Conservation (phyloP, 2,113 vertebrate genomes). For the Gambusia affinis region DNA sequence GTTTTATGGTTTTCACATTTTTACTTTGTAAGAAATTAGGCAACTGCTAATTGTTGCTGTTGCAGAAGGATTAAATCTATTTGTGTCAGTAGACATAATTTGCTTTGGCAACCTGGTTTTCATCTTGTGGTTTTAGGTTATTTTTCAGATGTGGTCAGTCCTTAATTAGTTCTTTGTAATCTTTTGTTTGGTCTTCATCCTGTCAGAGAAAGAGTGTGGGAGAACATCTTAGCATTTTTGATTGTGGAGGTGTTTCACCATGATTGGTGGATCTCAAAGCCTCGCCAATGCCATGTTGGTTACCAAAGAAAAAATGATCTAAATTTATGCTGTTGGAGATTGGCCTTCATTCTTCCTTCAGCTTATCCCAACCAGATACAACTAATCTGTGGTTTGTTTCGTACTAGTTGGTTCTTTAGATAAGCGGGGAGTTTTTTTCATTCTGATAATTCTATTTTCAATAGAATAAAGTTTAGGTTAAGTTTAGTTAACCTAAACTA, state of each 20-base stretch:
- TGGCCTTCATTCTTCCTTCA: not conserved
- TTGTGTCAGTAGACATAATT: not conserved
- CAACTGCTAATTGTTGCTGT: not conserved
- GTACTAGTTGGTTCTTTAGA: not conserved
- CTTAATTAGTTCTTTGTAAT: not conserved
- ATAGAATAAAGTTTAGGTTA: too few species aligned
- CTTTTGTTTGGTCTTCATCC: not conserved
- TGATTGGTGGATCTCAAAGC: not conserved
- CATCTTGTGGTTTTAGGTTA: not conserved
- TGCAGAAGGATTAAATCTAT: not conserved
- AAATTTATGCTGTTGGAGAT: too few species aligned
- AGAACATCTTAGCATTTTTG: too few species aligned
- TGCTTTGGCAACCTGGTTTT: not conserved
- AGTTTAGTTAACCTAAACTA: too few species aligned
- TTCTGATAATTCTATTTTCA: not conserved
- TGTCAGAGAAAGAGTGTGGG: not conserved
- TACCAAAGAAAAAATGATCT: too few species aligned
- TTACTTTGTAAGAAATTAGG: not conserved
- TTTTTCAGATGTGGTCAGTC: not conserved
- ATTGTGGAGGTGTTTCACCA: not conserved
- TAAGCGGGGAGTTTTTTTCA: too few species aligned
- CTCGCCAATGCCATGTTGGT: too few species aligned
- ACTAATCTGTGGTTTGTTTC: not conserved
- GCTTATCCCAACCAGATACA: too few species aligned
- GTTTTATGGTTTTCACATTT: not conserved